phyloP scores from a whole-genome alignment of 2,113 vertebrate genomes.

The Delphinus delphis region DNA sequence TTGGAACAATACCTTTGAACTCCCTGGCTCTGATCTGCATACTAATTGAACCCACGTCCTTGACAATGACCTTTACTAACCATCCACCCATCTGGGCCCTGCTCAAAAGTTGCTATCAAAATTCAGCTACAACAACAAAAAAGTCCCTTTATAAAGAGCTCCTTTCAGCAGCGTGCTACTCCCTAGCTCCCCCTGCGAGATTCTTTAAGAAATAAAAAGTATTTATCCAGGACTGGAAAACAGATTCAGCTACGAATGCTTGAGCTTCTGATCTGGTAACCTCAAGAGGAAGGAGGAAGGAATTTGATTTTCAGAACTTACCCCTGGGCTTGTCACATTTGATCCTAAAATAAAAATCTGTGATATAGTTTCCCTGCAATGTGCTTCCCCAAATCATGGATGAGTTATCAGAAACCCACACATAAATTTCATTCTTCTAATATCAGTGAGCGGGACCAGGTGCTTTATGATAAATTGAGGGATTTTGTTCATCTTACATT shows the following conservation, averaged over 20 bases:
- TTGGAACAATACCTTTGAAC: constrained; percentile 97
- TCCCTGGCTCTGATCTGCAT: constrained; percentile 95
- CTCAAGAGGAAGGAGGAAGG: neutral
- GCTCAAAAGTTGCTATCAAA: constrained; percentile 80
- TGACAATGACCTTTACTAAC: constrained; percentile 92
- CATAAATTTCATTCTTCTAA: neutral
- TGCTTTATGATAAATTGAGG: neutral
- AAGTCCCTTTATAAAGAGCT: constrained; percentile 72
- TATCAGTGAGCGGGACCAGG: neutral
- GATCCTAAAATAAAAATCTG: neutral
- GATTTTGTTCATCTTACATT: neutral
- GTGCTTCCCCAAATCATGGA: neutral
- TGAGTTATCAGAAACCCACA: neutral
- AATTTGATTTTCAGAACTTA: neutral
- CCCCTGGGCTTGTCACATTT: neutral
- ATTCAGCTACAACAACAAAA: constrained; percentile 68
- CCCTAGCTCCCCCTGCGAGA: constrained; percentile 87
- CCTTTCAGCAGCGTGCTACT: constrained; percentile 74
- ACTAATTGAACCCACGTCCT: constrained; percentile 94
- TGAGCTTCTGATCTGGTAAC: neutral
- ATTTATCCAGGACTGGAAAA: constrained; percentile 25
- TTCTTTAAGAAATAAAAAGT: constrained; percentile 64
- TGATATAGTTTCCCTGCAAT: neutral
- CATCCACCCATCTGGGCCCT: constrained; percentile 80
- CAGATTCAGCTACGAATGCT: neutral